A percentile compares a stretch with the other conserved stretches of the same genome.
Evolutionary conservation across 2,888 invertebrate species (phyloP).

Genomic region (Cordilura impudica): DNA sequence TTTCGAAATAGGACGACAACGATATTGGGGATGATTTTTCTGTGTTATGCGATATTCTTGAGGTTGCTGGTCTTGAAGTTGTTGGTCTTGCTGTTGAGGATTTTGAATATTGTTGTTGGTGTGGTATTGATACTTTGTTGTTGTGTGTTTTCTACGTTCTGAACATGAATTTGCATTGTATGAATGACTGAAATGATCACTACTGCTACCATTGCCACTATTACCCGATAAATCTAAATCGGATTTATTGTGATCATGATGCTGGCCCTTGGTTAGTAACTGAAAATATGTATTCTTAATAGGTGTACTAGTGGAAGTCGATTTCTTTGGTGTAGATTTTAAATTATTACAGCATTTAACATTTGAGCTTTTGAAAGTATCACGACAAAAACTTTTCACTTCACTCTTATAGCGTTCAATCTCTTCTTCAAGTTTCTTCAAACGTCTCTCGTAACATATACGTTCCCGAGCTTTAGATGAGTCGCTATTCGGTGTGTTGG

Average conservation of each 20-base stretch:
- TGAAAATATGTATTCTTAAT: constrained; percentile 61
- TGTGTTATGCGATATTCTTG: constrained; percentile 29
- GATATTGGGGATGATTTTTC: constrained; percentile 43
- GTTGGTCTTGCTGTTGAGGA: constrained; percentile 22
- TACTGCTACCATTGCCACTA: constrained; percentile 42
- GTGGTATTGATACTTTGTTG: constrained; percentile 2
- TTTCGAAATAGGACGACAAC: constrained; percentile 62
- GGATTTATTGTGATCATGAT: constrained; percentile 52
- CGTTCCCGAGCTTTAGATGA: constrained; percentile 56
- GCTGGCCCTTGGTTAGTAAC: constrained; percentile 58
- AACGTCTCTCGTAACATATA: constrained; percentile 68
- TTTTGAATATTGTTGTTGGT: neutral
- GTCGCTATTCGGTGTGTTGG: constrained; percentile 19
- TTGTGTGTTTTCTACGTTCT: constrained; percentile 26
- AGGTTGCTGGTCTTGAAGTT: constrained; percentile 39
- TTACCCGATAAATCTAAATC: constrained; percentile 49
- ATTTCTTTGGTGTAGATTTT: constrained; percentile 34
- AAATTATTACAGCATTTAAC: constrained; percentile 14
- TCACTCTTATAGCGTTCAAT: constrained; percentile 71
- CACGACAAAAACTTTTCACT: constrained; percentile 69
- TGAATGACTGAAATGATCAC: constrained; percentile 30
- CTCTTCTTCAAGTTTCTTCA: constrained; percentile 70
- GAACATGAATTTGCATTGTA: constrained; percentile 34
- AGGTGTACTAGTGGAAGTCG: constrained; percentile 18
- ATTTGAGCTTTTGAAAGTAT: constrained; percentile 60